These are phyloP conservation scores for Aporophyla lueneburgensis DNA, from an alignment of 2,888 invertebrate genomes.

Conservation along the genomic window DNA sequence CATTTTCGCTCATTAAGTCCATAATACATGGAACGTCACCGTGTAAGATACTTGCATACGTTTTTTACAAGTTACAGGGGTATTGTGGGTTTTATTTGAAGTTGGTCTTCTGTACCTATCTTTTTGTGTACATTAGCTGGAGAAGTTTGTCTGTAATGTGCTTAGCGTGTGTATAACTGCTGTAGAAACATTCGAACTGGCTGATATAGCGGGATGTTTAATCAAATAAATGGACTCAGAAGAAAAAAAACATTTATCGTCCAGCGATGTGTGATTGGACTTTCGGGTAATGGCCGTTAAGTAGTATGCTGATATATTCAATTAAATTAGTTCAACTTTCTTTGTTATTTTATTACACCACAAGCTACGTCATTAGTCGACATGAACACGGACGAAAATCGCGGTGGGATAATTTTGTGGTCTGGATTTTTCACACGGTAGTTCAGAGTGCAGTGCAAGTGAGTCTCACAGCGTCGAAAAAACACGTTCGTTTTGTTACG, in stretches of 20 bases:
- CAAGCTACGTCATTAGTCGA: too few relatives aligned
- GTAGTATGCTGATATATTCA: neutral
- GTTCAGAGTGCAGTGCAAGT: too few relatives aligned
- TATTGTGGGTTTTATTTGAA: neutral
- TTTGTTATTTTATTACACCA: neutral
- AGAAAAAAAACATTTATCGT: slow-evolving; percentile 29
- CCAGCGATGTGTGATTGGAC: slow-evolving; percentile 12
- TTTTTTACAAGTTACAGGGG: too few relatives aligned
- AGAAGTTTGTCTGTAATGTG: slow-evolving; percentile 31
- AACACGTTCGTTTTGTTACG: too few relatives aligned
- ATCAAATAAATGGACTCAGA: slow-evolving; percentile 44
- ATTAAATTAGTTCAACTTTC: neutral
- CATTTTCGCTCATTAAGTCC: neutral
- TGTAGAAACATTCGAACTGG: slow-evolving; percentile 21
- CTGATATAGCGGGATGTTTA: slow-evolving; percentile 36
- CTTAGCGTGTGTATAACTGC: slow-evolving; percentile 36
- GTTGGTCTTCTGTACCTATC: slow-evolving; percentile 1
- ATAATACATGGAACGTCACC: too few relatives aligned
- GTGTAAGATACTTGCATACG: too few relatives aligned
- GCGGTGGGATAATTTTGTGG: too few relatives aligned
- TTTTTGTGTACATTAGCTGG: neutral
- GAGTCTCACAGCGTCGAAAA: too few relatives aligned
- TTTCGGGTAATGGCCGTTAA: neutral
- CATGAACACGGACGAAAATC: too few relatives aligned
- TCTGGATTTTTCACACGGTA: too few relatives aligned